These are phyloP conservation scores for Phalloptychus januarius DNA, from an alignment of 2,797 vertebrate genomes.

Conservation along the genomic window DNA sequence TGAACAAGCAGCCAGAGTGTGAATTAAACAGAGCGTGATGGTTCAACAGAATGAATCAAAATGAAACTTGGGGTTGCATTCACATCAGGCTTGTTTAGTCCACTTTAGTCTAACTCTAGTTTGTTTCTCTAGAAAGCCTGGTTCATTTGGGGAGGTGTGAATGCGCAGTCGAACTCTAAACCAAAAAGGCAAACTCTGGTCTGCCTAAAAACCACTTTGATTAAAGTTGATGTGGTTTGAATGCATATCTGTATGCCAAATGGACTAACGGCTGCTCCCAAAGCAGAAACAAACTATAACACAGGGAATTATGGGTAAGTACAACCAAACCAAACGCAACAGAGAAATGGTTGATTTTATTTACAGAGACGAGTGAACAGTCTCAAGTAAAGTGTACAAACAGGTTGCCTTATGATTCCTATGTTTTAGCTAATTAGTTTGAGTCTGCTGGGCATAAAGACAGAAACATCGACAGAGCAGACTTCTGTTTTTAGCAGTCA, in stretches of 20 bases:
- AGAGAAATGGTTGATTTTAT: neutral
- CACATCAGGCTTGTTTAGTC: neutral
- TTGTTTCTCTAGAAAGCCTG: too few species aligned
- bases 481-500: constrained; percentile 58
- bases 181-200: too few species aligned
- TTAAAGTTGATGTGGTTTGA: too few species aligned
- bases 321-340: too few species aligned
- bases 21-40: neutral
- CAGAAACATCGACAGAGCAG: neutral
- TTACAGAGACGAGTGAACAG: neutral
- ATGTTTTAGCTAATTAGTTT: constrained; percentile 11
- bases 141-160: too few species aligned
- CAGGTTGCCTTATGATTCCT: neutral
- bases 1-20: neutral
- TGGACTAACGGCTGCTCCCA: too few species aligned
- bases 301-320: too few species aligned
- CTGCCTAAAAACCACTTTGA: too few species aligned
- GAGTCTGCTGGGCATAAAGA: neutral
- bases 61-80: neutral
- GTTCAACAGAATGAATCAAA: neutral
- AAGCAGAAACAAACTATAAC: too few species aligned
- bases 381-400: neutral
- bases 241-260: too few species aligned
- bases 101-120: too few species aligned
- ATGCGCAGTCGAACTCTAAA: too few species aligned